phyloP scores from a whole-genome alignment of 2,888 invertebrate genomes.

The Ernsta delagoae region DNA sequence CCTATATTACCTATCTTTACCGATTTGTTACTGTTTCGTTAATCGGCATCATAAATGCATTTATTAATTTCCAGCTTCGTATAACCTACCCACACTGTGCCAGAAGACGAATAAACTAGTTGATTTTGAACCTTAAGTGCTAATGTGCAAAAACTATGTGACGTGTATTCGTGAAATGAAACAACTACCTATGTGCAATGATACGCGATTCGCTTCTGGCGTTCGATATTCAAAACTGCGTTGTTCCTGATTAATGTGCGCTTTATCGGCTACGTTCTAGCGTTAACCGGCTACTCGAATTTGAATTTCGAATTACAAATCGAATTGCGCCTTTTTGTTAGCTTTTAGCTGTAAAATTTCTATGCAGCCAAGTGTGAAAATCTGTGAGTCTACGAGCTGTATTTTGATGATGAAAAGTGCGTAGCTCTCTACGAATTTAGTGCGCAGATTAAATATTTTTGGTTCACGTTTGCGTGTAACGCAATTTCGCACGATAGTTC shows the following conservation, averaged over 20 bases:
- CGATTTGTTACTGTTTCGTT: constrained; percentile 13
- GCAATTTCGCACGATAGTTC: neutral
- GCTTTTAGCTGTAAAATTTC: constrained; percentile 22
- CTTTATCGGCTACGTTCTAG: constrained; percentile 56
- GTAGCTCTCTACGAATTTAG: neutral
- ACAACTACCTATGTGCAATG: constrained; percentile 56
- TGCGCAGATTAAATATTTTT: neutral
- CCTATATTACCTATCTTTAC: neutral
- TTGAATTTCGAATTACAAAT: constrained; percentile 41
- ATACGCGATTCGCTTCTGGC: constrained; percentile 70
- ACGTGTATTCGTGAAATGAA: constrained; percentile 40
- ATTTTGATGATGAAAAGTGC: constrained; percentile 6
- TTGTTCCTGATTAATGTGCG: constrained; percentile 74
- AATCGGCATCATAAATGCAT: constrained; percentile 39
- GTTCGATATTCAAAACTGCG: constrained; percentile 76
- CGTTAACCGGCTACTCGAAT: constrained; percentile 43
- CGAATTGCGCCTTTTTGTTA: constrained; percentile 20
- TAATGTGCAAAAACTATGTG: constrained; percentile 50
- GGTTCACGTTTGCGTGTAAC: neutral
- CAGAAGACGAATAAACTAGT: neutral
- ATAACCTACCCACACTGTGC: neutral
- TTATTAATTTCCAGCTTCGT: neutral
- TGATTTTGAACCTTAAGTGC: constrained; percentile 18
- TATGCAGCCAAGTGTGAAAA: constrained; percentile 19
- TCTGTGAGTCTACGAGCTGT: constrained; percentile 2